These are phyloP conservation scores for Trachemys scripta DNA, from an alignment of 2,113 vertebrate species.

Conservation along the genomic window DNA sequence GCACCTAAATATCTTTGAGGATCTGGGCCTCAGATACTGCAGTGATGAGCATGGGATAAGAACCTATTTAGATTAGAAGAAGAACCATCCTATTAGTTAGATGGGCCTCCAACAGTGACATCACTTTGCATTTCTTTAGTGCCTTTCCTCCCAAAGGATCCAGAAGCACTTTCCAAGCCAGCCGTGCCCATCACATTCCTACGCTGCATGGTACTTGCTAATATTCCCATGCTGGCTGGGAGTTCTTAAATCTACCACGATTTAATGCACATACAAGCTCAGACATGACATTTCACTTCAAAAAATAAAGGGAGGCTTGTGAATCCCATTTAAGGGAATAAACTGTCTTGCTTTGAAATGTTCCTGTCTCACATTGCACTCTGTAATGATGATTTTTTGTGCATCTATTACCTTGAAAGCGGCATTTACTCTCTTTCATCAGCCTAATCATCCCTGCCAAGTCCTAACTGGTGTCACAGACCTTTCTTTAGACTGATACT, in stretches of 20 bases:
- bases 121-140: neutral
- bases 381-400: conserved; percentile 57
- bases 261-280: neutral
- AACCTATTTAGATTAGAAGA: neutral
- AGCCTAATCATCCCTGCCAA: conserved; percentile 50
- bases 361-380: conserved; percentile 33
- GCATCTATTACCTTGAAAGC: conserved; percentile 53
- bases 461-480: conserved; percentile 37
- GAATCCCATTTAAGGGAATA: conserved; percentile 27
- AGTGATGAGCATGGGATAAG: neutral
- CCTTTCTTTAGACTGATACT: neutral
- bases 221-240: neutral
- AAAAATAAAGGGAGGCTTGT: neutral
- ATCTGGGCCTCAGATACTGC: neutral
- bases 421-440: conserved; percentile 69
- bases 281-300: neutral
- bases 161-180: neutral
- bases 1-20: neutral
- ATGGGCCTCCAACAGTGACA: neutral
- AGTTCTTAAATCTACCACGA: neutral
- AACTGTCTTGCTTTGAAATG: conserved; percentile 42
- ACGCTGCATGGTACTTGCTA: neutral
- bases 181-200: neutral
- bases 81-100: neutral
- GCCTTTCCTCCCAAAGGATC: neutral